These are phyloP conservation scores for Tipula unca DNA, from an alignment of 2,888 invertebrate genomes.

Conservation along the genomic window DNA sequence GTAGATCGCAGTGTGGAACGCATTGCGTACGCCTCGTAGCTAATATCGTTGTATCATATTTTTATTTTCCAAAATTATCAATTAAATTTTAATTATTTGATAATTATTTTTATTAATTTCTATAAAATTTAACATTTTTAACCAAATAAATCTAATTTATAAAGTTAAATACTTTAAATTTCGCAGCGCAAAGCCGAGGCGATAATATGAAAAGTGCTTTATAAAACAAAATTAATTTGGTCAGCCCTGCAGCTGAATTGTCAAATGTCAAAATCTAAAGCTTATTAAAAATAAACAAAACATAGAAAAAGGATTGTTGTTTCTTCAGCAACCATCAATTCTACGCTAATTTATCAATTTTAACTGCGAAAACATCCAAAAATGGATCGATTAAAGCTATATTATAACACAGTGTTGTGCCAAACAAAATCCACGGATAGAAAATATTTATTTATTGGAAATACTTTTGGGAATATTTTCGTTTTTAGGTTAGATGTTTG, in stretches of 20 bases:
- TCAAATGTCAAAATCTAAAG: not conserved
- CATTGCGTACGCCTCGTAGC: too few species aligned
- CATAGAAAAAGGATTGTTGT: not conserved
- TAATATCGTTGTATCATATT: too few species aligned
- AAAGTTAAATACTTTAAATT: too few species aligned
- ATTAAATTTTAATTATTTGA: too few species aligned
- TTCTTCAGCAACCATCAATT: not conserved
- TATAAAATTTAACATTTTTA: too few species aligned
- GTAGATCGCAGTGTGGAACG: too few species aligned
- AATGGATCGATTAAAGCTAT: not conserved
- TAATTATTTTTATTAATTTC: too few species aligned
- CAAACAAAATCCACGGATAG: conserved; percentile 80
- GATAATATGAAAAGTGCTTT: too few species aligned
- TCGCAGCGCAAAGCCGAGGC: too few species aligned
- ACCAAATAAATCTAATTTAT: too few species aligned
- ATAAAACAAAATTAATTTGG: not conserved
- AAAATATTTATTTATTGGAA: conserved; percentile 71
- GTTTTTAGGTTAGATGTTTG: conserved; percentile 60
- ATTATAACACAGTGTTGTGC: conserved; percentile 61
- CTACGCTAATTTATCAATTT: not conserved
- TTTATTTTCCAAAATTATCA: too few species aligned
- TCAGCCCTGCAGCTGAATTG: not conserved
- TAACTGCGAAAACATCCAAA: not conserved
- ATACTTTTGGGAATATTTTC: conserved; percentile 75
- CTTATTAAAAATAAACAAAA: not conserved